Evolutionary conservation across 2,113 vertebrate species (phyloP).

Genomic region (Leucopternis melanops): DNA sequence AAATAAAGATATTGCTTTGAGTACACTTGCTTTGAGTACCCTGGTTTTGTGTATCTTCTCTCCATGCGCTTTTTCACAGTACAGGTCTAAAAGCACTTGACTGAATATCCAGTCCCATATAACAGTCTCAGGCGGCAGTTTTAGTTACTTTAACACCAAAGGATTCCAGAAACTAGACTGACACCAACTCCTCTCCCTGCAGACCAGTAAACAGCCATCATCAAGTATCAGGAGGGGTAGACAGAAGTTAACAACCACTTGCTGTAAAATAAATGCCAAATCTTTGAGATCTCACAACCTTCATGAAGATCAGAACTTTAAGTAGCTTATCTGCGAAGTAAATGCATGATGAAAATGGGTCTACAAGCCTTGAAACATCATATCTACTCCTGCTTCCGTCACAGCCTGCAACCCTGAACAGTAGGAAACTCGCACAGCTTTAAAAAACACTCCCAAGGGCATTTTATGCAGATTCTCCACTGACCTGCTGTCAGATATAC

Average conservation of each 20-base stretch:
- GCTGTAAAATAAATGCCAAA: neutral
- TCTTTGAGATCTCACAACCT: neutral
- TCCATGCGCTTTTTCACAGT: neutral
- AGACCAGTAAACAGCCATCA: neutral
- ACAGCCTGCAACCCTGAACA: neutral
- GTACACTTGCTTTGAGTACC: neutral
- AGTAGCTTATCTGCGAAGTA: neutral
- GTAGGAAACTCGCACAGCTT: neutral
- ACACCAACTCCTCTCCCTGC: neutral
- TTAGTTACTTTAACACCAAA: neutral
- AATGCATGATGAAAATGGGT: neutral
- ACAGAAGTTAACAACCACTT: neutral
- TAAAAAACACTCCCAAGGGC: neutral
- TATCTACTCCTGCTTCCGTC: neutral
- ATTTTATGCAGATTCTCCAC: neutral
- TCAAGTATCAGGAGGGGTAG: neutral
- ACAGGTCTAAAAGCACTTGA: neutral
- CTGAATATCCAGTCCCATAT: neutral
- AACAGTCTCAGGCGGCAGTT: neutral
- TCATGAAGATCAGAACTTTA: fast-evolving
- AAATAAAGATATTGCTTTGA: conserved; percentile 46
- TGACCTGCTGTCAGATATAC: neutral
- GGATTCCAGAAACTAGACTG: neutral
- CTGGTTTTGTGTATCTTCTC: neutral
- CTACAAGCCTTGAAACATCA: neutral